Conservation (phyloP, 1,140 invertebrate species). For the Acromyrmex echinatior region DNA sequence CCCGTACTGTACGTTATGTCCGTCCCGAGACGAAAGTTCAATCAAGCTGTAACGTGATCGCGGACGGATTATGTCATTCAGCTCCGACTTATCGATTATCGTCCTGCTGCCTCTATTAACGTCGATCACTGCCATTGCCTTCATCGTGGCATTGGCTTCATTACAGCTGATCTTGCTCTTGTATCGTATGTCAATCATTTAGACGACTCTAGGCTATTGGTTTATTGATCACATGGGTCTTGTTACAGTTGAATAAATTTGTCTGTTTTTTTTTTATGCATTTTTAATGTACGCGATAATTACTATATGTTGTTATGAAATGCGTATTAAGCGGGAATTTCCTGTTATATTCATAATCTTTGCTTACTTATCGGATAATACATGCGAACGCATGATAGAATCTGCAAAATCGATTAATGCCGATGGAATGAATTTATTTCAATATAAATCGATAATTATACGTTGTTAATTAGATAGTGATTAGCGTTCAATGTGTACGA, state of each 20-base stretch:
- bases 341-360: neutral
- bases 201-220: neutral
- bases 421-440: slow-evolving; percentile 12
- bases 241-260: neutral
- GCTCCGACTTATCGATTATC: slow-evolving; percentile 28
- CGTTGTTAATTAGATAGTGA: slow-evolving; percentile 27
- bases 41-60: slow-evolving; percentile 26
- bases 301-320: neutral
- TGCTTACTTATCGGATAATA: slow-evolving; percentile 21
- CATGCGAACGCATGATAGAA: neutral
- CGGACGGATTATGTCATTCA: slow-evolving; percentile 31
- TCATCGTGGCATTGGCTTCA: neutral
- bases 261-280: neutral
- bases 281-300: neutral
- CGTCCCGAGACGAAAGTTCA: neutral
- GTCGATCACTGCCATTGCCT: slow-evolving; percentile 19
- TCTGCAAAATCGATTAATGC: slow-evolving; percentile 7
- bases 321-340: neutral
- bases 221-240: neutral
- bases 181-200: slow-evolving; percentile 21
- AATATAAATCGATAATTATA: slow-evolving; percentile 11
- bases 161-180: slow-evolving; percentile 5
- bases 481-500: neutral
- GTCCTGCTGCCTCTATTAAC: slow-evolving; percentile 21
- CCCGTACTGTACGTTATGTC: neutral